Conservation (phyloP, 2,797 vertebrate species). For the Phylloscopus collybita region DNA sequence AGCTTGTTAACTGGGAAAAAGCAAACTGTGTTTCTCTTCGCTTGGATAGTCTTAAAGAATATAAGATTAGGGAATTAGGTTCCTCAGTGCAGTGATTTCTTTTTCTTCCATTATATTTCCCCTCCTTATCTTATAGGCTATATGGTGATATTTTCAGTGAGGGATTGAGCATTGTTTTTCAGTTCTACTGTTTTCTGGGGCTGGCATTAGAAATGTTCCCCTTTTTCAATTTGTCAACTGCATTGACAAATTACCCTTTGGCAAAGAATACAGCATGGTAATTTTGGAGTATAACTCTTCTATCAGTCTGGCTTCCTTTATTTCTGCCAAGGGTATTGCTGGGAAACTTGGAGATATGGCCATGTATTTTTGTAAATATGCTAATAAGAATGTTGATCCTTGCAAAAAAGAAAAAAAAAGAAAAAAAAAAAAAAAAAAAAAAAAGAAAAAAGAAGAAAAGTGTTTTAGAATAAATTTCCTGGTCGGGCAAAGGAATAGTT, state of each 20-base stretch:
- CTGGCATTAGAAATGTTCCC: constrained; percentile 37
- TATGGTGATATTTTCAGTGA: not conserved
- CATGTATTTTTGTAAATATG: constrained; percentile 14
- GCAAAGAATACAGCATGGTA: constrained; percentile 15
- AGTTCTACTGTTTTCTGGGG: constrained; percentile 12
- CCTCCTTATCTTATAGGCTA: not conserved
- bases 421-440: not conserved
- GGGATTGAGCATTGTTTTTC: constrained; percentile 23
- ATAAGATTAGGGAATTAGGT: not conserved
- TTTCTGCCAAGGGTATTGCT: constrained; percentile 51
- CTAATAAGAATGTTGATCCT: not conserved
- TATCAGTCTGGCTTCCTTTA: constrained; percentile 48
- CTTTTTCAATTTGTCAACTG: constrained; percentile 53
- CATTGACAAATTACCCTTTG: constrained; percentile 49
- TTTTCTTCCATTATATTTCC: not conserved
- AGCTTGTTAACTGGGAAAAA: constrained; percentile 31
- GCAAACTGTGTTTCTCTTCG: not conserved
- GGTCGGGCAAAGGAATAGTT: not conserved
- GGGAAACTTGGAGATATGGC: not conserved
- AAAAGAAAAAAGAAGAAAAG: not conserved
- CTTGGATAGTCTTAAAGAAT: not conserved
- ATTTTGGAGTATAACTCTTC: constrained; percentile 52
- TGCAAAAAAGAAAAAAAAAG: not conserved
- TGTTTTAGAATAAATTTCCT: not conserved
- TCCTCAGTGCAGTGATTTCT: not conserved